Percentiles rank a stretch among this genome's conserved stretches.
phyloP scores from a whole-genome alignment of 2,797 vertebrate genomes.

The Mus minutoides region DNA sequence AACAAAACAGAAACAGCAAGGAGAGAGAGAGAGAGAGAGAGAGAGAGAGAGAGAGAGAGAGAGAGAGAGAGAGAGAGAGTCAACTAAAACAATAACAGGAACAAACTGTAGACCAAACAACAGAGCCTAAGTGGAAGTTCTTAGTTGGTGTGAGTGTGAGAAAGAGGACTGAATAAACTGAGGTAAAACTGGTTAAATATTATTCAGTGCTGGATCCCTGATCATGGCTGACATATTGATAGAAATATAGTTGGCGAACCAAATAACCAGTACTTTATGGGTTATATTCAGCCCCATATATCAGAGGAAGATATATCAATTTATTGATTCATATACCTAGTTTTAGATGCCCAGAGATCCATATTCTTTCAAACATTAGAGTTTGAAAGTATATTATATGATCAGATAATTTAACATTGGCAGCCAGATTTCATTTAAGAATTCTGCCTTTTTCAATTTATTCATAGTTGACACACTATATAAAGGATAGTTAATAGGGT shows the following conservation, averaged over 20 bases:
- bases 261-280: background rate
- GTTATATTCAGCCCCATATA: background rate
- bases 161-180: background rate
- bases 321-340: background rate
- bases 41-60: too few relatives aligned
- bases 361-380: background rate
- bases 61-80: too few relatives aligned
- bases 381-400: background rate
- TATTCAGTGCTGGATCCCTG: background rate
- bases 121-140: background rate
- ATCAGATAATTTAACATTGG: slow-evolving; percentile 3
- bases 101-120: background rate
- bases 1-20: background rate
- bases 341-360: background rate
- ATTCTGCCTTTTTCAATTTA: slow-evolving; percentile 25
- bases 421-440: background rate
- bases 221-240: background rate
- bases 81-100: background rate
- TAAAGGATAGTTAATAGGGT: background rate
- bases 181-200: background rate
- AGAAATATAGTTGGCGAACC: background rate
- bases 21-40: too few relatives aligned
- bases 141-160: background rate
- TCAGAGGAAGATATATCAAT: background rate
- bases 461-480: background rate